phyloP scores from a whole-genome alignment of 2,888 invertebrate genomes.

The Rotaria socialis region DNA sequence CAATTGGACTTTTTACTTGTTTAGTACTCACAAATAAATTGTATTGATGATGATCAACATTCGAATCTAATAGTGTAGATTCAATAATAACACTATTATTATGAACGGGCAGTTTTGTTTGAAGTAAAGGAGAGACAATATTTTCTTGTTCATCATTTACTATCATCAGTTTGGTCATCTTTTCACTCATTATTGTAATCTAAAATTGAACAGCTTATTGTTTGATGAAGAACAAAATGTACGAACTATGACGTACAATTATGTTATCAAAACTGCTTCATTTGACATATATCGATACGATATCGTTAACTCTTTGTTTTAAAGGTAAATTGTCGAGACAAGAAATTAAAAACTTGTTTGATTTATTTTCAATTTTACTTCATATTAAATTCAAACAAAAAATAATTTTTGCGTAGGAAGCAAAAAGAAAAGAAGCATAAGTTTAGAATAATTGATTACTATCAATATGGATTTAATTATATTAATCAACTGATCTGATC shows the following conservation, averaged over 20 bases:
- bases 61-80: too few species aligned
- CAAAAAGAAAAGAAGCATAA: too few species aligned
- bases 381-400: too few species aligned
- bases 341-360: too few species aligned
- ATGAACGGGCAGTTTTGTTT: background rate
- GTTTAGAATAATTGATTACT: too few species aligned
- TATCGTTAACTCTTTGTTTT: background rate
- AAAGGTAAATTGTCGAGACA: too few species aligned
- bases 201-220: background rate
- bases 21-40: too few species aligned
- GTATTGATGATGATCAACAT: too few species aligned
- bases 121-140: background rate
- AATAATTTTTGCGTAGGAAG: too few species aligned
- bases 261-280: background rate
- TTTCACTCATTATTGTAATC: background rate
- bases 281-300: background rate
- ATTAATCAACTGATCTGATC: too few species aligned
- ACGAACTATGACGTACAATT: background rate
- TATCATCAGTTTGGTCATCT: background rate
- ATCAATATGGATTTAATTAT: too few species aligned
- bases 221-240: background rate
- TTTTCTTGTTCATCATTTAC: background rate
- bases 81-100: background rate
- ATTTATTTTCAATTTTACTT: too few species aligned
- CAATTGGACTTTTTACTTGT: background rate